Base-by-base conservation (phyloP, 2,797 vertebrate genomes). In the Myoxocephalus aenaeus region DNA sequence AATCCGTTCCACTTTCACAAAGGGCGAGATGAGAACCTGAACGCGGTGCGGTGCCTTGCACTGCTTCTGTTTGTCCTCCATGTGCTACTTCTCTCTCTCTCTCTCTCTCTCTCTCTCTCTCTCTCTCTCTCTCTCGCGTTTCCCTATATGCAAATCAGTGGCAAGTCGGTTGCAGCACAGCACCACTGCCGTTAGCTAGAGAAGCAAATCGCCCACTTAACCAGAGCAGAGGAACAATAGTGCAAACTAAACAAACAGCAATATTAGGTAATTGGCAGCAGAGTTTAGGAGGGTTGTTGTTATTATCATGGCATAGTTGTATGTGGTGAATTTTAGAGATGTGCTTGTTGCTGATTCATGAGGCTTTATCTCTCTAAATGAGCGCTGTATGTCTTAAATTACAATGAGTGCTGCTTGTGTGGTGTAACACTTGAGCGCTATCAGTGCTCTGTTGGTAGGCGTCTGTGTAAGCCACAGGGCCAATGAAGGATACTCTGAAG, bases 1-100 rank as follows among this genome's bases (percentile, higher is more conserved):
- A 94, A 95, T 96, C 94, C 90, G 93, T 94, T 95, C 93, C 92
- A 94, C 94, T 93, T 93, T 89, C 90, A 93, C 92, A 94, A 94
- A 94, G 87, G 87, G 86, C 87, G 93, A 77, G 80, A 92, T 90
- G 91, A 93, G 89, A 93, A 93, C 92, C 92, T 91, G 89, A 90
- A 83, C 85, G 72, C 65, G 46, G 82, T 79, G 72, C 65, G 46
- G 82, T 79, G 78, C 78, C 73, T 85, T 82, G 72, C 89, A 73
- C 75, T 82, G 87, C 79, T 73, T 87, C 61, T n/a, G 76, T 89
- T 90, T 92, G 85, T 91, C 82, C 78, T 91, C 90, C 61, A 56
- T 92, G 87, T 75, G 84, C 83, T 87, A 80, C 89, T 86, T 90
- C 84, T 68, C 17, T 81, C 62, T 74, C 54, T 42, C 48, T 65